Conservation (phyloP, 2,888 invertebrate genomes). For the Meteorus colon region DNA sequence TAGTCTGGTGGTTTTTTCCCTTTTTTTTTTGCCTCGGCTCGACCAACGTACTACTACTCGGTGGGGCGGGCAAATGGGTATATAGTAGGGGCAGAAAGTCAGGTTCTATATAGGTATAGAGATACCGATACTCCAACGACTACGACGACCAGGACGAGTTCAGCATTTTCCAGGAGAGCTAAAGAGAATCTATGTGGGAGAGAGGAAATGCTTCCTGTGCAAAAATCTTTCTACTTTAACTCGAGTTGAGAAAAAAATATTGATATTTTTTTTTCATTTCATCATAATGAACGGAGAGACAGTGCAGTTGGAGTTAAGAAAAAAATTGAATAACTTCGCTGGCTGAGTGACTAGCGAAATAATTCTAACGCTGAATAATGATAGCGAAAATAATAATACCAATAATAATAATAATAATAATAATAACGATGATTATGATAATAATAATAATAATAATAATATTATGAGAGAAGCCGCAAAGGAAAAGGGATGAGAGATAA, state of each 20-base stretch:
- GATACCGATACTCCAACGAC: constrained; percentile 55
- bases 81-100: constrained; percentile 46
- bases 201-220: constrained; percentile 47
- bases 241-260: constrained; percentile 4
- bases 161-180: constrained; percentile 62
- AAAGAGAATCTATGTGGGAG: constrained; percentile 48
- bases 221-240: constrained; percentile 23
- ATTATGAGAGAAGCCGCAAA: constrained; percentile 25
- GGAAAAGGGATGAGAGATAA: constrained; percentile 37
- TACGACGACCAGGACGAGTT: constrained; percentile 53
- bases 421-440: background rate
- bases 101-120: constrained; percentile 37
- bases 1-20: constrained; percentile 22
- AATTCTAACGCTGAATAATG: background rate
- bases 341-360: background rate
- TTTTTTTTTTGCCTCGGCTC: constrained; percentile 21
- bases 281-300: background rate
- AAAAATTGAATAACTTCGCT: background rate
- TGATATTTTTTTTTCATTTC: background rate
- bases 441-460: constrained; percentile 7
- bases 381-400: background rate
- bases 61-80: constrained; percentile 34
- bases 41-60: constrained; percentile 26
- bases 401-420: background rate
- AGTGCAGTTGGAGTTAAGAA: background rate